Percentiles rank a stretch among this genome's conserved stretches.
Conservation (phyloP, 2,888 invertebrate genomes). For the Phalera bucephala region DNA sequence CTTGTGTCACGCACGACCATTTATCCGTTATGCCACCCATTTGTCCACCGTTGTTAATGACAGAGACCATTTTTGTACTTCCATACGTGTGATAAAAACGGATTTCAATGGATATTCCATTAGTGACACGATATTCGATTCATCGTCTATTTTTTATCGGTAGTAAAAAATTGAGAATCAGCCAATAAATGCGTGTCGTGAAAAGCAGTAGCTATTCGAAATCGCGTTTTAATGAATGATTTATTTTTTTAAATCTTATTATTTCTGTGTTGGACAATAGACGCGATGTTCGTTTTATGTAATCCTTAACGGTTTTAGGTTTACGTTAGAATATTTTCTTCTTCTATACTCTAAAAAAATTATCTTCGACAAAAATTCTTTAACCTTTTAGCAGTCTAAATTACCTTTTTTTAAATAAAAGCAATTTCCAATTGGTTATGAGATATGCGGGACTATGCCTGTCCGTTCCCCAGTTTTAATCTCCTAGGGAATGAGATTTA, state of each 20-base stretch:
- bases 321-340: no score
- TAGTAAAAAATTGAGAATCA: slow-evolving; percentile 3
- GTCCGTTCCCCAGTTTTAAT: no score
- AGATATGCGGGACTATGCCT: no score
- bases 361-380: no score
- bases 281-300: not conserved
- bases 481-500: no score
- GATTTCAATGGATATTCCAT: slow-evolving; percentile 24
- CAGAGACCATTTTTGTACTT: slow-evolving; percentile 21
- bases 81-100: slow-evolving; percentile 27
- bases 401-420: no score
- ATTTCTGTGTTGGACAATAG: no score
- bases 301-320: no score
- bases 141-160: slow-evolving; percentile 6
- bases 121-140: slow-evolving; percentile 18
- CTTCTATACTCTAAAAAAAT: no score
- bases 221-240: no score
- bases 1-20: slow-evolving; percentile 20
- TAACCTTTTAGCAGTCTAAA: not conserved
- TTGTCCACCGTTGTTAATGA: slow-evolving; percentile 34
- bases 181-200: not conserved
- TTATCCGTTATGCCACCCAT: slow-evolving; percentile 29
- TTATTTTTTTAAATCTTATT: not conserved
- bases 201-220: no score
- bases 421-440: no score